Percentiles rank a stretch among this genome's conserved stretches.
Conservation (phyloP, 2,113 vertebrate genomes). For the Malurus melanocephalus region DNA sequence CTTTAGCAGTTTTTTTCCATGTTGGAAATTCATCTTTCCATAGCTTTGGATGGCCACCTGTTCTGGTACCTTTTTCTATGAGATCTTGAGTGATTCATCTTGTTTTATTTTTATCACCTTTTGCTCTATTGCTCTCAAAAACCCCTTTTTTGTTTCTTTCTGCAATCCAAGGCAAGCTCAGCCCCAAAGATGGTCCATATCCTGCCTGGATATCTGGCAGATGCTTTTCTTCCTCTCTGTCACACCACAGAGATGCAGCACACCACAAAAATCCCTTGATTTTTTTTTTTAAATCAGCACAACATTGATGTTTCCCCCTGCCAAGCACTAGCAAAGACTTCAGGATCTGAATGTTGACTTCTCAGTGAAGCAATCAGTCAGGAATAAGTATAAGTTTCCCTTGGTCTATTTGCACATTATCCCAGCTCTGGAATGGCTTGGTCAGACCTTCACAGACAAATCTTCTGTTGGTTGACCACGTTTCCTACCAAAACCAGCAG, state of each 20-base stretch:
- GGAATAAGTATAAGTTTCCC: accelerated
- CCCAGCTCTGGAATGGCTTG: background rate
- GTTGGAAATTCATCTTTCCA: background rate
- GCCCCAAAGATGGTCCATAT: background rate
- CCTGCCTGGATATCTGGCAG: background rate
- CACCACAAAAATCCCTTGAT: background rate
- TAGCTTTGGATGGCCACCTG: background rate
- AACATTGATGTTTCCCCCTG: background rate
- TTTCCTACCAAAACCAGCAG: background rate
- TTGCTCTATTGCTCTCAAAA: background rate
- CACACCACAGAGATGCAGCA: background rate
- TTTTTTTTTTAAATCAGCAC: background rate
- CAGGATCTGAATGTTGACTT: background rate
- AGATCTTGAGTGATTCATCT: background rate
- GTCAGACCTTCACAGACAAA: background rate
- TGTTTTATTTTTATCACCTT: background rate
- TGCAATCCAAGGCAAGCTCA: background rate
- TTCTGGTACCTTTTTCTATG: background rate
- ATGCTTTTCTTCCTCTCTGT: background rate
- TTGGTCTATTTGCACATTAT: background rate
- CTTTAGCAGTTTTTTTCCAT: background rate
- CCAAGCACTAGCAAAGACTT: background rate
- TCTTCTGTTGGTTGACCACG: background rate
- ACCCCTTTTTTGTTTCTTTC: background rate
- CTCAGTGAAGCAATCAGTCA: background rate